phyloP scores from a whole-genome alignment of 2,888 invertebrate genomes.

The Bombylius major region DNA sequence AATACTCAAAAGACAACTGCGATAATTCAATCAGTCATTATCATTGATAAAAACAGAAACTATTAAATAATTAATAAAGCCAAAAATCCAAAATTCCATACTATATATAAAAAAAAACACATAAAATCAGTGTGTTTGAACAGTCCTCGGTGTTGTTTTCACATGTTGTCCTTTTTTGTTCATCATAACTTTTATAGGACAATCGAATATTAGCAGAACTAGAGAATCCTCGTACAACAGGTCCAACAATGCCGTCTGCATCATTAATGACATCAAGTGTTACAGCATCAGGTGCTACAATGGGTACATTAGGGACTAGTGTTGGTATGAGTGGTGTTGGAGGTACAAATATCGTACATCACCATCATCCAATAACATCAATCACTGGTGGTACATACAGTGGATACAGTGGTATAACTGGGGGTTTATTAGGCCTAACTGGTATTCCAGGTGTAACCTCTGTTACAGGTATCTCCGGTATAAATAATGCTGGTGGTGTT shows the following conservation, averaged over 20 bases:
- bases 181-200: constrained; percentile 35
- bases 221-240: constrained; percentile 58
- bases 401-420: constrained; percentile 4
- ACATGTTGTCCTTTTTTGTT: neutral
- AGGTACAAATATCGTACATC: constrained; percentile 3
- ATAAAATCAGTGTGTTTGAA: neutral
- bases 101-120: neutral
- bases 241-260: constrained; percentile 29
- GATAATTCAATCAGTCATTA: too few species aligned
- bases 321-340: constrained; percentile 7
- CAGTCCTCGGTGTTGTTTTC: neutral
- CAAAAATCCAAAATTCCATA: too few species aligned
- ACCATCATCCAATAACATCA: constrained; percentile 9
- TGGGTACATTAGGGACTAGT: too few species aligned
- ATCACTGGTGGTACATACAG: constrained; percentile 4
- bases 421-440: constrained; percentile 4
- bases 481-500: neutral
- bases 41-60: too few species aligned
- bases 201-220: constrained; percentile 80
- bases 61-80: too few species aligned
- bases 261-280: constrained; percentile 23
- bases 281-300: too few species aligned
- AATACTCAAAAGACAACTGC: too few species aligned
- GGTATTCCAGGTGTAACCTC: constrained; percentile 6
- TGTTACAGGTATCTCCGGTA: constrained; percentile 2